A percentile compares a stretch with the other conserved stretches of the same genome.
Evolutionary conservation across 2,888 invertebrate genomes (phyloP).

Genomic region (Lepas anatifera): DNA sequence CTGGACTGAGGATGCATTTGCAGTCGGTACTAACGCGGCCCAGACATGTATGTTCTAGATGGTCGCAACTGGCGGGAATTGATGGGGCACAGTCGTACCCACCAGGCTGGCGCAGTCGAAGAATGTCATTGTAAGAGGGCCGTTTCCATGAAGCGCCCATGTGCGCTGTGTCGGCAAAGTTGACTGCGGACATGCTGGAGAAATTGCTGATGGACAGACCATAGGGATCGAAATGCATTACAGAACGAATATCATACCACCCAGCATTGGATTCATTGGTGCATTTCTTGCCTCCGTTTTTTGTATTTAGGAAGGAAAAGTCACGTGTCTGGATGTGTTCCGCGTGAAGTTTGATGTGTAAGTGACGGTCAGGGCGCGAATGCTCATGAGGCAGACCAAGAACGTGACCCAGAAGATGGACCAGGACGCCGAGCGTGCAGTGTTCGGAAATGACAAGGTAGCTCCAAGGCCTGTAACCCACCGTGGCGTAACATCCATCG

Average conservation of each 20-base stretch:
- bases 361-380: neutral
- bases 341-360: neutral
- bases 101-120: neutral
- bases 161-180: neutral
- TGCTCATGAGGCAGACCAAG: slow-evolving; percentile 6
- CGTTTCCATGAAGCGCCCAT: neutral
- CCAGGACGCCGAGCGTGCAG: slow-evolving; percentile 3
- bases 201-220: neutral
- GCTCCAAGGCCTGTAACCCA: neutral
- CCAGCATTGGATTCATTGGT: neutral
- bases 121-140: neutral
- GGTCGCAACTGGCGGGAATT: neutral
- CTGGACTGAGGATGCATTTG: neutral
- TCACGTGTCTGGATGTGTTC: neutral
- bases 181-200: neutral
- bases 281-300: neutral
- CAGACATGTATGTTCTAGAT: neutral
- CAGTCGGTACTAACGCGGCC: neutral
- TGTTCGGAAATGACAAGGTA: neutral
- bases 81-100: neutral
- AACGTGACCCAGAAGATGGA: neutral
- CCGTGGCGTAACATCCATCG: neutral
- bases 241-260: neutral
- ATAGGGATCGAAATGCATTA: neutral
- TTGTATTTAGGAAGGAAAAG: neutral